Conservation (phyloP, 2,888 invertebrate species). For the Spodoptera littoralis region DNA sequence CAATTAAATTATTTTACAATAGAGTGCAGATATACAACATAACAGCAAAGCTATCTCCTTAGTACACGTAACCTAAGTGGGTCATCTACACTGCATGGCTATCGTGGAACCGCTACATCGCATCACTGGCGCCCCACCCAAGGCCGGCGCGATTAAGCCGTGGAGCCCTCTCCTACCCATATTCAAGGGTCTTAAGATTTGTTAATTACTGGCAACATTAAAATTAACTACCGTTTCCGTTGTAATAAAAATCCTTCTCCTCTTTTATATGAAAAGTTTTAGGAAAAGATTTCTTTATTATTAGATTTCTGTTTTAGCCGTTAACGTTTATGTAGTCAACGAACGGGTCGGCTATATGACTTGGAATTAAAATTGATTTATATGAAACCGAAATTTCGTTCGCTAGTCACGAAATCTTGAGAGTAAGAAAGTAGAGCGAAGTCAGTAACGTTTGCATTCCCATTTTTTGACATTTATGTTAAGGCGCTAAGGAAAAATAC, state of each 20-base stretch:
- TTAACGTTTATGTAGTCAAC: constrained; percentile 10
- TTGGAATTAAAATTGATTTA: constrained; percentile 5
- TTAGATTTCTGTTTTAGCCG: constrained; percentile 43
- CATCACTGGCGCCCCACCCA: constrained; percentile 39
- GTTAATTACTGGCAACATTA: constrained; percentile 85
- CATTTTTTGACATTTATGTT: no score
- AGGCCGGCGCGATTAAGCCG: constrained; percentile 72
- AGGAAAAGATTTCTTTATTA: constrained; percentile 55
- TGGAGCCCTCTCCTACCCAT: constrained; percentile 73
- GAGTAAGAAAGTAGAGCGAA: no score
- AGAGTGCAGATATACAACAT: no score
- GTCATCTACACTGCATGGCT: not conserved
- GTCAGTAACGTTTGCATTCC: no score
- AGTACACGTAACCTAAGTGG: not conserved
- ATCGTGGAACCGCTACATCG: constrained; percentile 46
- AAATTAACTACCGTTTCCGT: constrained; percentile 82
- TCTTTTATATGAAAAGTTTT: constrained; percentile 61
- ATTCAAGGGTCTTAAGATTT: constrained; percentile 83
- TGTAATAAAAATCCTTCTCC: constrained; percentile 72
- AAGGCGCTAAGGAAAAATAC: no score
- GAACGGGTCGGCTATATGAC: constrained; percentile 4
- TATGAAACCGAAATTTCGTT: not conserved
- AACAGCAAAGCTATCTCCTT: no score
- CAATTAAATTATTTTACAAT: no score
- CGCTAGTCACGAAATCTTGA: no score